These are phyloP conservation scores for Gibbula magus DNA, from an alignment of 2,888 invertebrate genomes.

Conservation along the genomic window DNA sequence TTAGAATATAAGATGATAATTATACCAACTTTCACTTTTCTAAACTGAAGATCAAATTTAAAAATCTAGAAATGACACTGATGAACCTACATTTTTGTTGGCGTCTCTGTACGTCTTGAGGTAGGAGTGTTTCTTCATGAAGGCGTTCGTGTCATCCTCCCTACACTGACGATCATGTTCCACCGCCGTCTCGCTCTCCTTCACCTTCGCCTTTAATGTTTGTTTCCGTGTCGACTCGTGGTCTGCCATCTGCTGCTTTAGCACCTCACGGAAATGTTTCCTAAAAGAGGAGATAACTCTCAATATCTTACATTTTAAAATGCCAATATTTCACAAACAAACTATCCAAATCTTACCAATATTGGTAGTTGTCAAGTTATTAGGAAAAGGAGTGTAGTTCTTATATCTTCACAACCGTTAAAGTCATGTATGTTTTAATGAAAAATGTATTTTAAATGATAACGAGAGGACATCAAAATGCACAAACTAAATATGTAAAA, in stretches of 20 bases:
- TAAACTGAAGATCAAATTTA: not conserved
- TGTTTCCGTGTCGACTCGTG: conserved; percentile 46
- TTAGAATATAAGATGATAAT: not conserved
- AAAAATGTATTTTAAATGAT: no score
- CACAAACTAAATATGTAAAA: no score
- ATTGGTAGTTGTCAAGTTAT: no score
- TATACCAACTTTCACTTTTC: not conserved
- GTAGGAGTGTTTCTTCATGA: conserved; percentile 60
- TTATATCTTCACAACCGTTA: no score
- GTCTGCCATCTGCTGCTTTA: conserved; percentile 73
- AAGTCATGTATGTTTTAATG: no score
- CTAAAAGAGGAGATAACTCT: conserved; percentile 42
- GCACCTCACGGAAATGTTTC: conserved; percentile 66
- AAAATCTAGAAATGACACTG: not conserved
- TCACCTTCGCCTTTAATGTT: conserved; percentile 51
- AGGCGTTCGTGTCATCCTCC: conserved; percentile 58
- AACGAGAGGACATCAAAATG: no score
- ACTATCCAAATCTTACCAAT: not conserved
- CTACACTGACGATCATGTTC: conserved; percentile 63
- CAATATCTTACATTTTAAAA: not conserved
- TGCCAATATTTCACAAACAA: not conserved
- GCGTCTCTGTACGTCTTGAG: conserved; percentile 69
- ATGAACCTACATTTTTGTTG: conserved; percentile 67
- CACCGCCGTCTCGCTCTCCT: conserved; percentile 66
- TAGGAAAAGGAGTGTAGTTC: no score